Conservation (phyloP, 2,113 vertebrate genomes). For the Daphoenositta chrysoptera region DNA sequence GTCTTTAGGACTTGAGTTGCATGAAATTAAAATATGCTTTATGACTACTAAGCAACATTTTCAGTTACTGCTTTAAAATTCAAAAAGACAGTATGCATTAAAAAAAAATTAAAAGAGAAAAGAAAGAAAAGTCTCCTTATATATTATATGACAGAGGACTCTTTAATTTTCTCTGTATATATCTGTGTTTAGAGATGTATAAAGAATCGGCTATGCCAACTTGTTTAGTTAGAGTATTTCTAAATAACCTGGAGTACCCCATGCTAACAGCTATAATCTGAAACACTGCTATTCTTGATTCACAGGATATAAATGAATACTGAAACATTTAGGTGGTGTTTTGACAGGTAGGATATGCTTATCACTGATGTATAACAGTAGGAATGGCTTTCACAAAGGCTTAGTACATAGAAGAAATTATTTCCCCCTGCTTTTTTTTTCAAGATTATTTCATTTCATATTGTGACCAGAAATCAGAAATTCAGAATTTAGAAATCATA, state of each 20-base stretch:
- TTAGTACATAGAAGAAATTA: not conserved
- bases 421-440: accelerated
- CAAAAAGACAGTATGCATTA: not conserved
- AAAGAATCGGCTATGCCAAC: not conserved
- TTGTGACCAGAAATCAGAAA: not conserved
- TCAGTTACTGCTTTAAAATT: not conserved
- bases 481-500: not conserved
- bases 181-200: not conserved
- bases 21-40: not conserved
- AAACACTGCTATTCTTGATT: not conserved
- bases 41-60: not conserved
- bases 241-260: not conserved
- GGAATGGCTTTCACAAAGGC: not conserved
- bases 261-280: not conserved
- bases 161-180: not conserved
- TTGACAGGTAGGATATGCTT: not conserved
- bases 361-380: accelerated
- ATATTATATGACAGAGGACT: not conserved
- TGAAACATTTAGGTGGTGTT: not conserved
- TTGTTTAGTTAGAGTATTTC: not conserved
- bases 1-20: not conserved
- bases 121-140: not conserved
- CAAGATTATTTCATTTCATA: not conserved
- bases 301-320: not conserved
- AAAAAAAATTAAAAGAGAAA: not conserved